Evolutionary conservation across 2,113 vertebrate genomes (phyloP).

Genomic region (Phalacrocorax aristotelis): DNA sequence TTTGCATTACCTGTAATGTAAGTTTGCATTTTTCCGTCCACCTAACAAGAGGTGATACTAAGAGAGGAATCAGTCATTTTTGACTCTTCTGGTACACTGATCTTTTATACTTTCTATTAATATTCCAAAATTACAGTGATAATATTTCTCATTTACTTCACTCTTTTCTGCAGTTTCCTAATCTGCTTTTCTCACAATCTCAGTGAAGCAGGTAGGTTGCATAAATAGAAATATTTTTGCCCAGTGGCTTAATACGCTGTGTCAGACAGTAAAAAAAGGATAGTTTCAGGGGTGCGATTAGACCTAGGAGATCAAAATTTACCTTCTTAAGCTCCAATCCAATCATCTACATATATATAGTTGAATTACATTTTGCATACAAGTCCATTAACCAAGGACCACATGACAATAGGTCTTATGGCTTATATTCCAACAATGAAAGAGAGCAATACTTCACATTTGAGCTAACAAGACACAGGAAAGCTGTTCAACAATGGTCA

Average conservation of each 20-base stretch:
- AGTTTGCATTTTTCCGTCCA: not conserved
- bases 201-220: not conserved
- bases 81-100: not conserved
- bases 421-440: not conserved
- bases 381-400: not conserved
- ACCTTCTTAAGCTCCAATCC: not conserved
- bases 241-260: not conserved
- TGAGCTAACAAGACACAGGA: slow-evolving; percentile 18
- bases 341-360: not conserved
- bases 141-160: not conserved
- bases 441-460: not conserved
- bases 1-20: not conserved
- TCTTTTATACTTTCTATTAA: not conserved
- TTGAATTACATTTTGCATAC: not conserved
- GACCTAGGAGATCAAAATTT: not conserved
- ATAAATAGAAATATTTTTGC: not conserved
- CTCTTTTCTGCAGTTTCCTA: not conserved
- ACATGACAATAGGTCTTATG: not conserved
- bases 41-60: not conserved
- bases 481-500: not conserved
- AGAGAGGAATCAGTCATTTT: not conserved
- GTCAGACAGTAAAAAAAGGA: not conserved
- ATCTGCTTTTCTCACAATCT: not conserved
- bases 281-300: not conserved
- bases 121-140: not conserved